Evolutionary conservation across 1,140 invertebrate genomes (phyloP).

Genomic region (Meloidogyne exigua): DNA sequence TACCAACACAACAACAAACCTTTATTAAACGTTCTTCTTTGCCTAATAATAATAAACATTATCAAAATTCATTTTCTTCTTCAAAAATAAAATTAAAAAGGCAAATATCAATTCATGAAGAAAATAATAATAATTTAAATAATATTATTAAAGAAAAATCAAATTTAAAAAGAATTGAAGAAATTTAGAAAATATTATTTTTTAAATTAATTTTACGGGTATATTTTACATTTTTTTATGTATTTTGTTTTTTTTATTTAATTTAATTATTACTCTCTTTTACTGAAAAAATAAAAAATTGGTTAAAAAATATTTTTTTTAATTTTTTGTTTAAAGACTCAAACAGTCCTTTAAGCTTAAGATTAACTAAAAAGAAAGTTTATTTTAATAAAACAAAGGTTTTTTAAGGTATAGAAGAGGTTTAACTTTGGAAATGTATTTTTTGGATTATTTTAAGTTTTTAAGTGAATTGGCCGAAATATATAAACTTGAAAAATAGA

Average conservation of each 20-base stretch:
- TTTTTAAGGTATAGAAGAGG: background rate
- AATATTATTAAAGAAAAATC: background rate
- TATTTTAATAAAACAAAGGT: no score
- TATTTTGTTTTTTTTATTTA: no score
- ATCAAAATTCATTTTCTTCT: background rate
- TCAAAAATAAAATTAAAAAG: background rate
- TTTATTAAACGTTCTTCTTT: background rate
- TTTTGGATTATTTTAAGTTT: background rate
- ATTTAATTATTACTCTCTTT: no score
- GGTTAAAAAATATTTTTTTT: no score
- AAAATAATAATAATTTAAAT: background rate
- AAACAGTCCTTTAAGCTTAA: no score
- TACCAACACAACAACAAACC: background rate
- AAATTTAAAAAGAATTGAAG: background rate
- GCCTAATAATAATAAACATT: background rate
- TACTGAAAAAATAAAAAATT: no score
- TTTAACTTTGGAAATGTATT: background rate
- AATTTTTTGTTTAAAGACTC: no score
- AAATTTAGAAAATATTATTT: background rate
- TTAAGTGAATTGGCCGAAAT: background rate
- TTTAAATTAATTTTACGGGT: background rate
- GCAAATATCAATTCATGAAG: background rate
- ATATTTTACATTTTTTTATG: no score
- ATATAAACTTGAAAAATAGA: background rate
- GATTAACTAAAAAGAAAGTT: no score